Conservation (phyloP, 2,888 invertebrate species). For the Pristionchus arcanus region DNA sequence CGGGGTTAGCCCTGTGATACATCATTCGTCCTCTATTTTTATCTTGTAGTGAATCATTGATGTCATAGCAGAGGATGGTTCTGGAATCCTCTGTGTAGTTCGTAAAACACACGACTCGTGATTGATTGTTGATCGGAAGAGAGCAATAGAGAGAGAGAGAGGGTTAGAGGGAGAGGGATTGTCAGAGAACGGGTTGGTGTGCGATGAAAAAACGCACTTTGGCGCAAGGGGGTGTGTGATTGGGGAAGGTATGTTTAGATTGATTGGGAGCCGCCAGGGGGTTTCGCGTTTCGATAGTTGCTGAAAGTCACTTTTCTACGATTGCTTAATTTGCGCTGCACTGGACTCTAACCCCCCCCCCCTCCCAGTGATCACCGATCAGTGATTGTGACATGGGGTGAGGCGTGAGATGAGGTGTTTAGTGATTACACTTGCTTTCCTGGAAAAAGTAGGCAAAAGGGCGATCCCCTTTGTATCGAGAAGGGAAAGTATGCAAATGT, state of each 20-base stretch:
- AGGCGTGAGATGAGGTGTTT: not conserved
- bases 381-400: constrained; percentile 11
- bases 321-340: not conserved
- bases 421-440: not conserved
- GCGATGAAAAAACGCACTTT: constrained; percentile 44
- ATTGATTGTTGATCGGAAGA: constrained; percentile 45
- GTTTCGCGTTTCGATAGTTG: not conserved
- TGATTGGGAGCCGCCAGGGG: not conserved
- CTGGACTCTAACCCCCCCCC: not conserved
- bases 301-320: not conserved
- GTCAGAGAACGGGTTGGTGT: constrained; percentile 32
- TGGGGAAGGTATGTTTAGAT: not conserved
- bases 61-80: not conserved
- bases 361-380: not conserved
- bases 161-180: not conserved
- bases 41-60: not conserved
- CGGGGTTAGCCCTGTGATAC: too few species aligned
- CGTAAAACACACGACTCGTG: constrained; percentile 24
- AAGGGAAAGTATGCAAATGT: constrained; percentile 21
- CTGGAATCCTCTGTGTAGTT: constrained; percentile 1
- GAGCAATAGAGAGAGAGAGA: not conserved
- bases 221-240: constrained; percentile 14
- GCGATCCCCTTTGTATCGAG: not conserved
- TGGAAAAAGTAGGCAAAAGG: not conserved
- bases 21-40: not conserved